Evolutionary conservation across 64 coral and sea anemone species (phyloP), one percentile per base, ranked within the genome.

Genomic region (Catalaphyllia jardinei): DNA sequence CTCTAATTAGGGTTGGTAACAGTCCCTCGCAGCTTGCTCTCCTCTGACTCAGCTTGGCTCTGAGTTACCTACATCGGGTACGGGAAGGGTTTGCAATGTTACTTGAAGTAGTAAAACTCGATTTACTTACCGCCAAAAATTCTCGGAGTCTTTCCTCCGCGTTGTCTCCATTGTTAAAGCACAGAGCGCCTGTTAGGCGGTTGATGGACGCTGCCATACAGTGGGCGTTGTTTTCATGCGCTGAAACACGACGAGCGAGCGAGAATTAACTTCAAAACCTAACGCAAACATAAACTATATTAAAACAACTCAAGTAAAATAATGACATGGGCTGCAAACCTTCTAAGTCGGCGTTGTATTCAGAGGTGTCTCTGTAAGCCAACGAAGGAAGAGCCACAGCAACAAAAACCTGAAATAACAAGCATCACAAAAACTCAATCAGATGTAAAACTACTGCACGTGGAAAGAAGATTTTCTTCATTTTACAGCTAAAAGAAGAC

Each of bases 91-190:
- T 14, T 16, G 54, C n/a, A 3, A 1, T 12, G 54, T 16, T 13
- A 13, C 54, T n/a, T 57, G 10, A 16, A 57, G 54, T 57, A 52
- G 18, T 15, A 27, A 12, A 13, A 73, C 16, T 2, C n/a, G 6
- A 10, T 15, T 24, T 54, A 93, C 93, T 79, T 86, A 98, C 96
- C 64, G 93, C 96, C 52, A 98, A 82, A 75, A 98, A 98, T 83
- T 98, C 96, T 46, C 96, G 63, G 3, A 98, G 78, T 39, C 93
- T 94, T 38, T 95, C 93, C 29, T 98, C 96, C 2, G 78, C 87
- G 38, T 62, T 98, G 54, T 98, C 96, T 8, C 96, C 96, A 88
- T 98, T 98, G 72, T 98, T 98, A 24, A 79, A 78, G 39, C 96
- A 98, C n/a, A 98, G 42, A 24, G 96, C 96, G 38, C 88, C 91